Base-by-base conservation (phyloP, 2,888 invertebrate genomes). In the Chaitophorus viminalis region DNA sequence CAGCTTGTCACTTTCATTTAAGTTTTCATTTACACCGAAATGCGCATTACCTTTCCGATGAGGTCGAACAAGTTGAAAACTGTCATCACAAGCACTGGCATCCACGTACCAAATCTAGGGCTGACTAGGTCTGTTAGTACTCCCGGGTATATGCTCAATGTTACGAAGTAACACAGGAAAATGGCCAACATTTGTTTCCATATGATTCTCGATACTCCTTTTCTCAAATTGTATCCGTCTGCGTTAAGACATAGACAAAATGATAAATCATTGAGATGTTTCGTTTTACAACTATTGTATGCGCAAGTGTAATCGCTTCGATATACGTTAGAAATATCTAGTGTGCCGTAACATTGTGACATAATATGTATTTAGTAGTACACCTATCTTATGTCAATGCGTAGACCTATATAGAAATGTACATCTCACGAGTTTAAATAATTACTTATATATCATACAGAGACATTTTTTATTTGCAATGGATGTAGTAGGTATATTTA, bases 181-280 rank as follows among this genome's bases (percentile, higher is more conserved):
- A 98, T 97, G 39, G 96, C 95, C 72, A 96, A 93, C 97, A 98
- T 98, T 92, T 97, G 97, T 0, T 97, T 97, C 92, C 96, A 97
- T 89, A 97, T 96, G 0, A 95, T 94, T 90, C 95, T 95, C 0
- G 96, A 95, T 1, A 97, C 97, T 89, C 95, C 94, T 94, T 95
- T 94, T 60, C 97, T 93, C 1, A 95, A 94, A 86, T 93, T 91
- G 3, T 95, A 91, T 6, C 95, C 95, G 89, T 94, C 96, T 96
- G 91, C 39, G 91, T 46, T 14, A 14, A 46, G 11, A 46, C 14
- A 46, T 46, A 46, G 14, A 60, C 60, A 60, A 3, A 9, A 60
- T 25, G 60, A 6, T 60, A 60, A 60, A 60, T 25, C 2, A 21
- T 60, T 25, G 6, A 46, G 14, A 11, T 11, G 14, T 46, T 46